These are phyloP conservation scores for Drosophila affinis DNA, from an alignment of 2,888 invertebrate species.

Conservation along the genomic window DNA sequence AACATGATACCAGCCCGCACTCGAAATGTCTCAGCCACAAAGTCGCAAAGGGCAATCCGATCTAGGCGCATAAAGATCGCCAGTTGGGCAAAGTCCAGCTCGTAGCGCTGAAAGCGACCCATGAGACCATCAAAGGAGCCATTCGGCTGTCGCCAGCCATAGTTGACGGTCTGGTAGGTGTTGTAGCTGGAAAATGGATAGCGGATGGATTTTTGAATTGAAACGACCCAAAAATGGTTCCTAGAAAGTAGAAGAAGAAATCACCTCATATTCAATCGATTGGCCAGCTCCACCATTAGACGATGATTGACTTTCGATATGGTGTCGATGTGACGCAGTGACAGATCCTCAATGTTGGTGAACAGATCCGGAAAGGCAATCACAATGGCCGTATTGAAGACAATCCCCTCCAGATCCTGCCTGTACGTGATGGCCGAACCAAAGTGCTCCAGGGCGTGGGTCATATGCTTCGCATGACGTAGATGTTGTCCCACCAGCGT, in stretches of 20 bases:
- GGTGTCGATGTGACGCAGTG: slow-evolving; percentile 83
- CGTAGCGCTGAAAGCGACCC: slow-evolving; percentile 85
- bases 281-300: slow-evolving; percentile 79
- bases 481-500: slow-evolving; percentile 56
- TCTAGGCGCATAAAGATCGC: slow-evolving; percentile 86
- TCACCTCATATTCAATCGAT: slow-evolving; percentile 84
- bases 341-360: slow-evolving; percentile 81
- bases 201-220: neutral
- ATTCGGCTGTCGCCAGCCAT: slow-evolving; percentile 85
- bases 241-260: no score
- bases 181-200: slow-evolving; percentile 76
- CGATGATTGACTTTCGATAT: slow-evolving; percentile 84
- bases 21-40: slow-evolving; percentile 85
- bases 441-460: slow-evolving; percentile 59
- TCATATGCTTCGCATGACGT: slow-evolving; percentile 46
- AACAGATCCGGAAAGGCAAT: slow-evolving; percentile 83
- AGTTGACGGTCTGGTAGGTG: slow-evolving; percentile 83
- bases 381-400: slow-evolving; percentile 80
- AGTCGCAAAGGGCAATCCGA: slow-evolving; percentile 85
- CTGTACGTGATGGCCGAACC: slow-evolving; percentile 79
- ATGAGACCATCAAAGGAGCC: slow-evolving; percentile 86
- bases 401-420: slow-evolving; percentile 80
- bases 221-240: neutral
- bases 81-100: slow-evolving; percentile 85
- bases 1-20: slow-evolving; percentile 86